Evolutionary conservation across 2,888 invertebrate genomes (phyloP).

Genomic region (Teleogryllus oceanicus): DNA sequence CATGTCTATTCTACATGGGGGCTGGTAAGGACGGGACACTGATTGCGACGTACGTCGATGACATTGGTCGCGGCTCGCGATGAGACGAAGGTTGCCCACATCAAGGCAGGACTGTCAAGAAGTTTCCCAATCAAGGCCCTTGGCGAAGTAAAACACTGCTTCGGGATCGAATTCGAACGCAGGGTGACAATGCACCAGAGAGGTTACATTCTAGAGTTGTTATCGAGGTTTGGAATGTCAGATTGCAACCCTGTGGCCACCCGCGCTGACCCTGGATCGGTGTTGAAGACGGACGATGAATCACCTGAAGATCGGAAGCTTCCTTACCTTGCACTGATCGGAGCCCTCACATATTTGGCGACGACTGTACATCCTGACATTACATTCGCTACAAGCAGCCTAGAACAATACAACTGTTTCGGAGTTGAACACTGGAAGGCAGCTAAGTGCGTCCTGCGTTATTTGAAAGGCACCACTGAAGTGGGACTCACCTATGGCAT

Average conservation of each 20-base stretch:
- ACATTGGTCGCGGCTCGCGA: too few species aligned
- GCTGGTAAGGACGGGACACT: too few species aligned
- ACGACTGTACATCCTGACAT: not conserved
- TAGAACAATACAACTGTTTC: constrained; percentile 20
- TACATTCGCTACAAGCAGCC: not conserved
- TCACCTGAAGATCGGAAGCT: not conserved
- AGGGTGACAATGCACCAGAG: not conserved
- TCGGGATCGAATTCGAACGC: not conserved
- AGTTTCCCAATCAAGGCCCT: too few species aligned
- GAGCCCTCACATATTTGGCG: not conserved
- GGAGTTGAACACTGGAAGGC: too few species aligned
- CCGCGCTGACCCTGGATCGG: not conserved
- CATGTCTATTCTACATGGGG: too few species aligned
- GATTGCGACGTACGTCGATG: too few species aligned
- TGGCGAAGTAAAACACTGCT: not conserved
- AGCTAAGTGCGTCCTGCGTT: too few species aligned
- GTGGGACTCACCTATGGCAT: constrained; percentile 37
- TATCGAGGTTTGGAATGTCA: not conserved
- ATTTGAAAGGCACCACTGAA: constrained; percentile 40
- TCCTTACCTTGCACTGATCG: not conserved
- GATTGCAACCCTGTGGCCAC: not conserved
- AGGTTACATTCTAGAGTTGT: not conserved
- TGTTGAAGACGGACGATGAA: not conserved
- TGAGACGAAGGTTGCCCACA: too few species aligned
- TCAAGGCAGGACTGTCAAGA: too few species aligned